Evolutionary conservation across 37 sponge, comb jelly and placozoan genomes (phyloP).

Genomic region (Aplysina aerophoba): DNA sequence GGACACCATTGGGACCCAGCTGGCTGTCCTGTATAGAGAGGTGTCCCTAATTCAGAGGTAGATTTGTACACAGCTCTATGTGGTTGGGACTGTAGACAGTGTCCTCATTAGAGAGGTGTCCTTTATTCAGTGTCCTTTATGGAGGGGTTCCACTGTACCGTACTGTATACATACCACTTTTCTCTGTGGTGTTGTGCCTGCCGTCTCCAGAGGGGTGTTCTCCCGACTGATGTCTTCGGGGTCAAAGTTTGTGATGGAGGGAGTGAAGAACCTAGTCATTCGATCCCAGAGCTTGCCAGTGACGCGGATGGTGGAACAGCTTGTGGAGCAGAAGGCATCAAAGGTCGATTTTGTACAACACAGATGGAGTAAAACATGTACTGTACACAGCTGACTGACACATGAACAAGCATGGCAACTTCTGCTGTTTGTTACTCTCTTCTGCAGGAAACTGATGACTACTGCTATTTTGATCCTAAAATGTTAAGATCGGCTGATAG

Average conservation of each 20-base stretch:
- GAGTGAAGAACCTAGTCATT: constrained; percentile 91
- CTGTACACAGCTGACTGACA: too few species aligned
- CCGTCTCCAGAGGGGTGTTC: constrained; percentile 63
- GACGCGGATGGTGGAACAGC: constrained; percentile 88
- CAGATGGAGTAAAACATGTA: too few species aligned
- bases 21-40: not conserved
- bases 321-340: constrained; percentile 81
- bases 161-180: too few species aligned
- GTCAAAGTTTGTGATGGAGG: constrained; percentile 92
- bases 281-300: constrained; percentile 83
- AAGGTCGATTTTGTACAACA: constrained; percentile 56
- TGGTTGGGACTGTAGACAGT: too few species aligned
- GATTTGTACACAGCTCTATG: too few species aligned
- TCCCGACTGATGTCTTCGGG: constrained; percentile 73
- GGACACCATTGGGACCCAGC: too few species aligned
- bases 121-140: too few species aligned
- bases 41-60: too few species aligned
- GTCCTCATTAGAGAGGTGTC: too few species aligned
- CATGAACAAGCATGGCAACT: too few species aligned
- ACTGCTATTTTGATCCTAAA: constrained; percentile 94
- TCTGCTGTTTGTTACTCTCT: not conserved
- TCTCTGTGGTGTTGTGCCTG: not conserved
- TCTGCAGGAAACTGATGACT: constrained; percentile 84
- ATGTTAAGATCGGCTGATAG: constrained; percentile 73
- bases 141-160: too few species aligned